Evolutionary conservation across 2,797 vertebrate species (phyloP).

Genomic region (Thunnus albacares): DNA sequence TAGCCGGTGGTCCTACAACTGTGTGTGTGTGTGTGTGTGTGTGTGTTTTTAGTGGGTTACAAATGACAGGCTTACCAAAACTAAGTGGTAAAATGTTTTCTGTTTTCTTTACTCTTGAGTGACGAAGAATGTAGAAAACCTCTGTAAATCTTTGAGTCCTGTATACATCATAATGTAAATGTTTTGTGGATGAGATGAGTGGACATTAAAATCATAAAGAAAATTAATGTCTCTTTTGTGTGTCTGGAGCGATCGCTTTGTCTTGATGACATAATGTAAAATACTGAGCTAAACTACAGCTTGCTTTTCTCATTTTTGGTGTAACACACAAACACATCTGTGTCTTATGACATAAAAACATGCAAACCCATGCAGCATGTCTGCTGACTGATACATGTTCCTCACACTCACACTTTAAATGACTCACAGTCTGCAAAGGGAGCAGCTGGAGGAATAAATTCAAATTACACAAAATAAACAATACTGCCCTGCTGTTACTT

Average conservation of each 20-base stretch:
- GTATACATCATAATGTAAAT: too few species aligned
- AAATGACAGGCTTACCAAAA: too few species aligned
- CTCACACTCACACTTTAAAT: constrained; percentile 7
- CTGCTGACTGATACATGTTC: background rate
- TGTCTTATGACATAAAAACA: background rate
- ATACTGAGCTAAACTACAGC: too few species aligned
- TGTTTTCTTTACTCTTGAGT: background rate
- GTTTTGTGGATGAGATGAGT: background rate
- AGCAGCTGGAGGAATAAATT: constrained; percentile 25
- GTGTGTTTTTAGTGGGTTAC: too few species aligned
- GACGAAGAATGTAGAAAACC: background rate
- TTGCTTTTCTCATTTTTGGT: too few species aligned
- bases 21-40: background rate
- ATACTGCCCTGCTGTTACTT: constrained; percentile 20
- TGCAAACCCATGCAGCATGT: background rate
- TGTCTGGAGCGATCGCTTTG: too few species aligned
- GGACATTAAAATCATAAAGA: background rate
- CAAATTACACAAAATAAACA: constrained; percentile 40
- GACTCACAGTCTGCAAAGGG: background rate
- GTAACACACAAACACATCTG: background rate
- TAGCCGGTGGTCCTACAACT: constrained; percentile 17
- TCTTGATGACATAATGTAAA: too few species aligned
- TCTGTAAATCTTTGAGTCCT: background rate
- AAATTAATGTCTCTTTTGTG: too few species aligned
- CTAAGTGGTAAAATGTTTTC: too few species aligned